Evolutionary conservation across 2,113 vertebrate species (phyloP).

Genomic region (Lethenteron camtschaticum): DNA sequence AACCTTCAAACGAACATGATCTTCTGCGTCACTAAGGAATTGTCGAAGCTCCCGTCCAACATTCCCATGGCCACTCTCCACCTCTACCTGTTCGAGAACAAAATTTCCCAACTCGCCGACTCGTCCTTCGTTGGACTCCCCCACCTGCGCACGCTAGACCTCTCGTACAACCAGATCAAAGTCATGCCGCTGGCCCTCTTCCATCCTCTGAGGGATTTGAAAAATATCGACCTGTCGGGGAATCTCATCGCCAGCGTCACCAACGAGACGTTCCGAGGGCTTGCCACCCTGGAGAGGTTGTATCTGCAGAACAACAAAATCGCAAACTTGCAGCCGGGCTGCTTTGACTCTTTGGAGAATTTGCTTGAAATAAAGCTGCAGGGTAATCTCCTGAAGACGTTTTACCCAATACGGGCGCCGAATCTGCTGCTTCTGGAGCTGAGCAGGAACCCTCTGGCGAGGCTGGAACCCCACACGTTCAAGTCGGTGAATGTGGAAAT

Average conservation of each 20-base stretch:
- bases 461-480: slow-evolving; percentile 28
- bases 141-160: slow-evolving; percentile 51
- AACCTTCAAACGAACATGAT: slow-evolving; percentile 21
- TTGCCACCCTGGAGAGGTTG: slow-evolving; percentile 53
- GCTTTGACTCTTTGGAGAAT: slow-evolving; percentile 41
- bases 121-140: slow-evolving; percentile 41
- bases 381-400: slow-evolving; percentile 37
- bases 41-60: slow-evolving; percentile 27
- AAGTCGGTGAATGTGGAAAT: slow-evolving; percentile 47
- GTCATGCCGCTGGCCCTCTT: slow-evolving; percentile 48
- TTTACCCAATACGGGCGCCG: slow-evolving; percentile 45
- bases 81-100: slow-evolving; percentile 59
- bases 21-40: slow-evolving; percentile 24
- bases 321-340: slow-evolving; percentile 41
- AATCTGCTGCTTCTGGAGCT: slow-evolving; percentile 62
- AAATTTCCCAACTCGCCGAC: slow-evolving; percentile 32
- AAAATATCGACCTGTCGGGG: slow-evolving; percentile 67
- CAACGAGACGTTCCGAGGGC: slow-evolving; percentile 51
- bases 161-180: slow-evolving; percentile 68
- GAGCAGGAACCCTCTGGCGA: slow-evolving; percentile 41
- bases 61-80: slow-evolving; percentile 29
- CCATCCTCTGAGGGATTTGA: slow-evolving; percentile 39
- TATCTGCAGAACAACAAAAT: slow-evolving; percentile 68
- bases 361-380: slow-evolving; percentile 80
- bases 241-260: slow-evolving; percentile 64